A percentile compares a stretch with the other conserved stretches of the same genome.
phyloP scores from a whole-genome alignment of 37 sponge, comb jelly and placozoan genomes.

The Hormiphora californensis region DNA sequence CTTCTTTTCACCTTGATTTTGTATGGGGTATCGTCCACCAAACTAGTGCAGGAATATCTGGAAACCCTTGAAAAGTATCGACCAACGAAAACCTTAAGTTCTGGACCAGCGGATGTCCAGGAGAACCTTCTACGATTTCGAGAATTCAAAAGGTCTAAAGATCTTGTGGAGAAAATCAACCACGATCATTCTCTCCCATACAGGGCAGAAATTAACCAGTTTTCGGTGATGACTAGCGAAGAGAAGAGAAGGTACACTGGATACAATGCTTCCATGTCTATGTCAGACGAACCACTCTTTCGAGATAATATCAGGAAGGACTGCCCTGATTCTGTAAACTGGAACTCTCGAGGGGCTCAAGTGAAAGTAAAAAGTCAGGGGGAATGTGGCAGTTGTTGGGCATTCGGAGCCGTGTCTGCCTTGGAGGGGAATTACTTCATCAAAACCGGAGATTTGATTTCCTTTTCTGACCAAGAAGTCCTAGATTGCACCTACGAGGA shows the following conservation, averaged over 20 bases:
- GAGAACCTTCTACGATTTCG: neutral
- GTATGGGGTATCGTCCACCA: too few species aligned
- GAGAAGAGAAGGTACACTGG: constrained; percentile 24
- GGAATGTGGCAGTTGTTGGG: neutral
- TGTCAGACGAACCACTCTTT: neutral
- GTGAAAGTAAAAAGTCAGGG: neutral
- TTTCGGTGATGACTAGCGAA: neutral
- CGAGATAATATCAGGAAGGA: too few species aligned
- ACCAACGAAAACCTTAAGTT: too few species aligned
- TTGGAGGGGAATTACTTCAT: neutral
- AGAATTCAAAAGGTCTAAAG: neutral
- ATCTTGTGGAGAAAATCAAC: neutral
- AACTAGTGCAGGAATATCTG: too few species aligned
- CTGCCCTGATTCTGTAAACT: too few species aligned
- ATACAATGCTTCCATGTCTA: neutral
- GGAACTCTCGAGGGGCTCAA: neutral
- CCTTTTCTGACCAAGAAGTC: neutral
- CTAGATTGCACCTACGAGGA: constrained; percentile 20
- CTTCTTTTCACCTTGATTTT: too few species aligned
- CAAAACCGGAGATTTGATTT: neutral
- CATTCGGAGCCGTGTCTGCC: neutral
- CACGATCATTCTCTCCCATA: neutral
- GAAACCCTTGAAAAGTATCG: too few species aligned
- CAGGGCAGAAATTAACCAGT: neutral
- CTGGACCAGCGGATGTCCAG: too few species aligned